Conservation (phyloP, 2,888 invertebrate species). For the Chironomus riparius region DNA sequence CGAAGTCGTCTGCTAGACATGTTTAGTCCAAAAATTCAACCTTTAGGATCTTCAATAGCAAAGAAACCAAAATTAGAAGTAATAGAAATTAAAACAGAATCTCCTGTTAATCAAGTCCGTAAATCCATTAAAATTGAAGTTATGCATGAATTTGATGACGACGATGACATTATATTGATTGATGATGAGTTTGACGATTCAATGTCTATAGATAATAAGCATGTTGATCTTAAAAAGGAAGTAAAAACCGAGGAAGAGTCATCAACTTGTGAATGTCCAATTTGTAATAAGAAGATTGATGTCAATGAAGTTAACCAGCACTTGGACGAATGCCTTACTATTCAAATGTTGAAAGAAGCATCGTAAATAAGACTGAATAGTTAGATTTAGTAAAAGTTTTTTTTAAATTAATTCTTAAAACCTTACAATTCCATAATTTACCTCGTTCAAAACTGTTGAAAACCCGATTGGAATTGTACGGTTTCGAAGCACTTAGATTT, state of each 20-base stretch:
- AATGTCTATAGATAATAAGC: constrained; percentile 11
- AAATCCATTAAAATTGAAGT: not conserved
- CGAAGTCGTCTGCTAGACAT: constrained; percentile 18
- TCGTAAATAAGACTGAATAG: too few relatives aligned
- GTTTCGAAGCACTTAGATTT: too few relatives aligned
- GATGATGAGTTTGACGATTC: constrained; percentile 35
- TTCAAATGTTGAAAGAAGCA: constrained; percentile 13
- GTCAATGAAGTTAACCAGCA: constrained; percentile 36
- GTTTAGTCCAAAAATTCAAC: not conserved
- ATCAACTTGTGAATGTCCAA: constrained; percentile 35
- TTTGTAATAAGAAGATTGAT: constrained; percentile 36
- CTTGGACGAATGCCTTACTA: constrained; percentile 33
- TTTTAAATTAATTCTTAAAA: too few relatives aligned
- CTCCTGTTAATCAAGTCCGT: not conserved
- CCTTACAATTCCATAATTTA: too few relatives aligned
- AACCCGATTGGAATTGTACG: too few relatives aligned
- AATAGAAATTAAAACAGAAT: not conserved
- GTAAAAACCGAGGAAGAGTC: not conserved
- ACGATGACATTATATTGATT: constrained; percentile 37
- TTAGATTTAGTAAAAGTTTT: too few relatives aligned
- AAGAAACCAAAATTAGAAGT: not conserved
- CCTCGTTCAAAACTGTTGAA: too few relatives aligned
- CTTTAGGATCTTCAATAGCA: not conserved
- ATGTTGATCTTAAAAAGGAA: not conserved
- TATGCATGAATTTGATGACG: constrained; percentile 24